Evolutionary conservation across 2,888 invertebrate species (phyloP).

Genomic region (Ypsolopha scabrella): DNA sequence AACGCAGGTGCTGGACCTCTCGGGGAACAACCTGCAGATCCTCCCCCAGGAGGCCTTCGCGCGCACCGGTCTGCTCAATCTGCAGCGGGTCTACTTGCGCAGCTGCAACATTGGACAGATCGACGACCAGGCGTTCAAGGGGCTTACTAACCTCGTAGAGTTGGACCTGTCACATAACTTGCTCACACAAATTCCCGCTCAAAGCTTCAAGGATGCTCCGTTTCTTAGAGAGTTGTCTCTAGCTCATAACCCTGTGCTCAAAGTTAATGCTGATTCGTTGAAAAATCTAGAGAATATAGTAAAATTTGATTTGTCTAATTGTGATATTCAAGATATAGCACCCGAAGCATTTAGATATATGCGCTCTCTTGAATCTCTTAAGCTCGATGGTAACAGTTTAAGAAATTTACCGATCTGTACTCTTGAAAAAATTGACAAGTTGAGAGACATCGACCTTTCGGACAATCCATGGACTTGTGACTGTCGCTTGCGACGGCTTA

Average conservation of each 20-base stretch:
- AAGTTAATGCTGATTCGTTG: slow-evolving; percentile 82
- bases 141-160: slow-evolving; percentile 90
- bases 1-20: slow-evolving; percentile 92
- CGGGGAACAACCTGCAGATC: slow-evolving; percentile 87
- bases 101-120: slow-evolving; percentile 89
- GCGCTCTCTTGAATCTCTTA: slow-evolving; percentile 80
- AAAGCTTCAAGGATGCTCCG: slow-evolving; percentile 82
- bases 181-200: slow-evolving; percentile 82
- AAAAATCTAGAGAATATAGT: slow-evolving; percentile 80
- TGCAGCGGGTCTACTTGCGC: slow-evolving; percentile 87
- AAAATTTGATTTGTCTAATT: slow-evolving; percentile 86
- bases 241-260: slow-evolving; percentile 85
- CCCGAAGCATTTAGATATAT: slow-evolving; percentile 79
- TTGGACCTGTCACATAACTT: slow-evolving; percentile 89
- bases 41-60: slow-evolving; percentile 86
- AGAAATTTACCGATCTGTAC: slow-evolving; percentile 79
- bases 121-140: slow-evolving; percentile 85
- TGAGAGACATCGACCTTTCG: slow-evolving; percentile 86
- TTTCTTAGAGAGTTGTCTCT: slow-evolving; percentile 85
- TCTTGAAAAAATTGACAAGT: slow-evolving; percentile 77
- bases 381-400: slow-evolving; percentile 85
- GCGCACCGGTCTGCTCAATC: slow-evolving; percentile 83
- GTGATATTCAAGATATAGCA: slow-evolving; percentile 83
- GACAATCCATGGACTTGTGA: slow-evolving; percentile 93
- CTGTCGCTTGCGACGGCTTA: slow-evolving; percentile 83